Evolutionary conservation across 2,888 invertebrate species (phyloP), one percentile per base, ranked within the genome.

Genomic region (Drosophila suboccidentalis): DNA sequence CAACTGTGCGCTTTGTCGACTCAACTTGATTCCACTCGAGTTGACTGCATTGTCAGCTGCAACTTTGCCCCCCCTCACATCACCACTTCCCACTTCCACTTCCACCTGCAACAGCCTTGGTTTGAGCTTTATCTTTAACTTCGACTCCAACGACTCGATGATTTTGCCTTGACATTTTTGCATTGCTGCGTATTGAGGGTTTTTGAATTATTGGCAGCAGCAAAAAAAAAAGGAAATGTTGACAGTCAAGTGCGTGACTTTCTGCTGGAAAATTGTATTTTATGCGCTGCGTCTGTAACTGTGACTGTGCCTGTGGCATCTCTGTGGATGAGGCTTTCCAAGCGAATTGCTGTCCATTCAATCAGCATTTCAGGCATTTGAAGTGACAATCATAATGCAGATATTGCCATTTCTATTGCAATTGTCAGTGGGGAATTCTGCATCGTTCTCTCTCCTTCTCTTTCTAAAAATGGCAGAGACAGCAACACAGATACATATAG

Each of bases 301-400:
- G 41, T 10, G 43, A 22, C 43, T 17, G 19, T n/a, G 8, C 32
- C 41, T n/a, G 26, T 22, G 32, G 39, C 32, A n/a, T 43, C 32
- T 60, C 32, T 60, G 72, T 60, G 50, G 49, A 34, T 54, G 63
- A 55, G 57, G 73, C 71, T 71, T 85, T 85, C 87, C 84, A 39
- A 83, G 59, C 76, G 87, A 89, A 80, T 85, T 71, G 81, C 87
- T 74, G 84, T 83, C 84, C 87, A 85, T 89, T 89, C 89, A 85
- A 89, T 89, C 89, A 86, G 84, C 65, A 80, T 74, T 88, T 80
- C 83, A 71, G 82, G 83, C 70, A 73, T 74, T 75, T 89, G 74
- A 85, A 85, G 89, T 85, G 84, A 89, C 87, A 85, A 87, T 89
- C 84, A 89, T 88, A 89, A 83, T 87, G 89, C 84, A 82, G 86